Base-by-base conservation (phyloP, 2,113 vertebrate genomes). In the Anoura caudifer region DNA sequence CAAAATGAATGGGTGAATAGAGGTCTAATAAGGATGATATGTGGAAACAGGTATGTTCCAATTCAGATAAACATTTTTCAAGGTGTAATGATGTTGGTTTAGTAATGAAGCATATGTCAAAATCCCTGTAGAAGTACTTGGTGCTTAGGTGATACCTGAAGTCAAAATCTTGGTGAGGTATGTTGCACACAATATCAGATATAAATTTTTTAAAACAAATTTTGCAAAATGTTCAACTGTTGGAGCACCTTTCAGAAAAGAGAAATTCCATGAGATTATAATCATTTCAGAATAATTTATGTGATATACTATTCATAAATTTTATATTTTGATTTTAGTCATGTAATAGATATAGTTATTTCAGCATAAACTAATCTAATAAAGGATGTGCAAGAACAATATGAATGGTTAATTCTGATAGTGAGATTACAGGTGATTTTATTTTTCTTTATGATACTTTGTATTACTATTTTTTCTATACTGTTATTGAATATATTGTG, bases 221-320 rank as follows among this genome's bases (percentile, higher is more conserved):
- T 93, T 54, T 95, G 16, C 3, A 79, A 88, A 69, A 73, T 92
- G 12, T 86, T 92, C 41, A 97, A 79, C 38, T 43, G 31, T 50
- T 84, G n/a, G 16, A 84, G 33, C 12, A 95, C 82, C 45, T 95
- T 87, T 41, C 24, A 93, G 80, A 45, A 96, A 91, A 95, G 47
- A 81, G 31, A 88, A 94, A 86, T 73, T 91, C 82, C 90, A 56
- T 94, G 63, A 91, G 56, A 31, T 91, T 94, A 91, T 73, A 91
- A 93, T 87, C 24, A 70, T 72, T 80, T 95, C 76, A 94, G 93
- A 96, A 81, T 91, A 85, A 75, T 54, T 93, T 91, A 26, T 83
- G 5, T 67, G 24, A 65, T 56, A 11, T 87, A 22, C 1, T 87
- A 92, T 76, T 96, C 90, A 75, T 9, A 95, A 87, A 69, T 56